Evolutionary conservation across 2,113 vertebrate species (phyloP).

Genomic region (Psammodynastes pulverulentus): DNA sequence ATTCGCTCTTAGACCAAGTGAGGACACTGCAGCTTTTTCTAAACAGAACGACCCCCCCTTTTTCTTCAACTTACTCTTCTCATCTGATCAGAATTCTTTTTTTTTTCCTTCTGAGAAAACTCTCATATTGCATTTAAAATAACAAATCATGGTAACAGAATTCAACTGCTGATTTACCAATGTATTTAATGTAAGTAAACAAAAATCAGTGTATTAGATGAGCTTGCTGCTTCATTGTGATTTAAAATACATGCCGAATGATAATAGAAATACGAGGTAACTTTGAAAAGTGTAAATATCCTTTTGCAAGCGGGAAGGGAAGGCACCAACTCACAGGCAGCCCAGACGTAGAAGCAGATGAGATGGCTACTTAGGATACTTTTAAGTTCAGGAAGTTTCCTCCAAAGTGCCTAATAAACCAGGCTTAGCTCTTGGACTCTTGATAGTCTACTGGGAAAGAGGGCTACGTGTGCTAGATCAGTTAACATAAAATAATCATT

Average conservation of each 20-base stretch:
- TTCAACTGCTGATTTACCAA: slow-evolving; percentile 67
- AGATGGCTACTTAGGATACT: not conserved
- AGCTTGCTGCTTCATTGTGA: slow-evolving; percentile 43
- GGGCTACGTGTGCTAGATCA: not conserved
- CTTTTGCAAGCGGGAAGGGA: not conserved
- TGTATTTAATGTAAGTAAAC: slow-evolving; percentile 81
- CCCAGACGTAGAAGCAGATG: not conserved
- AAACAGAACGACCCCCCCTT: not conserved
- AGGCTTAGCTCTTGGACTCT: not conserved
- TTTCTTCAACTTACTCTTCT: slow-evolving; percentile 1
- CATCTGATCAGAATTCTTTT: slow-evolving; percentile 34
- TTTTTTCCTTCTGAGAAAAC: slow-evolving; percentile 50
- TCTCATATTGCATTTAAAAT: slow-evolving; percentile 59
- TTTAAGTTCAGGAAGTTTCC: not conserved
- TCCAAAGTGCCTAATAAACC: not conserved
- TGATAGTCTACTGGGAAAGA: not conserved
- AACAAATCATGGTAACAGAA: slow-evolving; percentile 72
- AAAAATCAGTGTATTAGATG: slow-evolving; percentile 56
- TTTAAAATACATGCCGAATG: not conserved
- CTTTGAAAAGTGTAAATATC: not conserved
- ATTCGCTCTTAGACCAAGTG: slow-evolving; percentile 18
- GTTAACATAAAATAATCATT: not conserved
- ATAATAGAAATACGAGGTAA: not conserved
- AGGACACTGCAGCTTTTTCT: slow-evolving; percentile 44
- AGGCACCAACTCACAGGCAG: not conserved